Conservation (phyloP, 2,888 invertebrate species). For the Rhaphigaster nebulosa region DNA sequence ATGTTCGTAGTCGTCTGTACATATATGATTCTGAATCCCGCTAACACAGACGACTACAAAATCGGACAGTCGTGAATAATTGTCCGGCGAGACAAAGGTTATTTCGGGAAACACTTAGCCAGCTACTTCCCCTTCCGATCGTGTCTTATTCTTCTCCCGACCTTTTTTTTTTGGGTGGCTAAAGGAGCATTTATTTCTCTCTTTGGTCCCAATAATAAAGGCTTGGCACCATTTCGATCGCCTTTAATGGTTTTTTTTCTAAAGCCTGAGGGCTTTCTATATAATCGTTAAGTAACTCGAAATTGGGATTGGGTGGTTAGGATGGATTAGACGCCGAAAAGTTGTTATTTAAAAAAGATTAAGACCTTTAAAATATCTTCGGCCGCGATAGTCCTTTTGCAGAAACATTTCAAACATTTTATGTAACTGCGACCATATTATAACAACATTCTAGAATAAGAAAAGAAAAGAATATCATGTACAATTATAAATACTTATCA, state of each 20-base stretch:
- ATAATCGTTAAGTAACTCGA: neutral
- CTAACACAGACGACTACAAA: neutral
- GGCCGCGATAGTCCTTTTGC: neutral
- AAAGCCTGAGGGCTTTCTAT: neutral
- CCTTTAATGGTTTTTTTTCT: neutral
- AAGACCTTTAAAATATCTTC: neutral
- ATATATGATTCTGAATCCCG: neutral
- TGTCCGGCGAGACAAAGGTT: conserved; percentile 26
- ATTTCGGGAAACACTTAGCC: conserved; percentile 47
- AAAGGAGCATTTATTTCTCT: conserved; percentile 3
- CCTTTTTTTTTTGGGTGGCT: conserved; percentile 1
- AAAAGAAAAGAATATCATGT: no score
- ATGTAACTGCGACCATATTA: neutral
- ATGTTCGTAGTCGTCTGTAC: no score
- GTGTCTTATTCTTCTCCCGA: neutral
- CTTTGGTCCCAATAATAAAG: neutral
- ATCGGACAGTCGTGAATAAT: neutral
- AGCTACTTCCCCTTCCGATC: conserved; percentile 2
- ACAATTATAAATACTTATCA: no score
- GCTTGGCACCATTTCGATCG: neutral
- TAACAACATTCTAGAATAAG: no score
- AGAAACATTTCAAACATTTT: neutral
- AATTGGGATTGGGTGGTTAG: neutral
- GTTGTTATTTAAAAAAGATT: neutral
- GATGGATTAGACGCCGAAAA: neutral